Percentiles rank a stretch among this genome's conserved stretches.
Evolutionary conservation across 2,797 vertebrate species (phyloP).

Genomic region (Paguma larvata): DNA sequence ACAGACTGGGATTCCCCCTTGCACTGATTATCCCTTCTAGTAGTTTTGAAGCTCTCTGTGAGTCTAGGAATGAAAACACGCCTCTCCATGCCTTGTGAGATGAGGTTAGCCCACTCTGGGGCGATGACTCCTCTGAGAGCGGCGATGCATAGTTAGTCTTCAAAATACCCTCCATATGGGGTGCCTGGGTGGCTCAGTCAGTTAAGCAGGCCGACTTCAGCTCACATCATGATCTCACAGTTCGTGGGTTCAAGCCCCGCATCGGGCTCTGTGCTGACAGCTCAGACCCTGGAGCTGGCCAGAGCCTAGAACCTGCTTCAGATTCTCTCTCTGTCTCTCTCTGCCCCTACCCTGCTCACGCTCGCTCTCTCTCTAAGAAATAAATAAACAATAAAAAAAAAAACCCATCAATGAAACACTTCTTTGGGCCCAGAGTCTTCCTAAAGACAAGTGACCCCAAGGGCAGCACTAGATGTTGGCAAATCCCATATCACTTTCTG

Average conservation of each 20-base stretch:
- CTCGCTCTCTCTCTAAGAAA: too few species aligned
- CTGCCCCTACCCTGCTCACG: too few species aligned
- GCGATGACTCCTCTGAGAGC: too few species aligned
- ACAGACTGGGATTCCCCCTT: background rate
- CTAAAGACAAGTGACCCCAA: background rate
- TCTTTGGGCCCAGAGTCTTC: background rate
- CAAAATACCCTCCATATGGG: background rate
- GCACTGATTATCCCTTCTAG: background rate
- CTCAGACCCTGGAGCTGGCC: too few species aligned
- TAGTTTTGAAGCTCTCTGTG: background rate
- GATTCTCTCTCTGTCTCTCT: too few species aligned
- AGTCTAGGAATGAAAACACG: background rate
- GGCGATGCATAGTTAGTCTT: background rate
- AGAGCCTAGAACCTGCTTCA: too few species aligned
- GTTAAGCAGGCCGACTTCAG: too few species aligned
- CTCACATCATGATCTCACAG: too few species aligned
- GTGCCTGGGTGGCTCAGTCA: too few species aligned
- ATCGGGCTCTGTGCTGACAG: too few species aligned
- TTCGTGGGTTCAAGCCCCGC: too few species aligned
- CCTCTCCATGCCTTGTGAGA: background rate
- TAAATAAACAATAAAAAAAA: background rate
- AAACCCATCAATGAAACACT: background rate
- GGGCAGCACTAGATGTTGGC: rapidly evolving
- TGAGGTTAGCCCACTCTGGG: background rate
- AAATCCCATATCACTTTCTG: background rate